These are phyloP conservation scores for Chionomys nivalis DNA, from an alignment of 2,113 vertebrate genomes.

Conservation along the genomic window DNA sequence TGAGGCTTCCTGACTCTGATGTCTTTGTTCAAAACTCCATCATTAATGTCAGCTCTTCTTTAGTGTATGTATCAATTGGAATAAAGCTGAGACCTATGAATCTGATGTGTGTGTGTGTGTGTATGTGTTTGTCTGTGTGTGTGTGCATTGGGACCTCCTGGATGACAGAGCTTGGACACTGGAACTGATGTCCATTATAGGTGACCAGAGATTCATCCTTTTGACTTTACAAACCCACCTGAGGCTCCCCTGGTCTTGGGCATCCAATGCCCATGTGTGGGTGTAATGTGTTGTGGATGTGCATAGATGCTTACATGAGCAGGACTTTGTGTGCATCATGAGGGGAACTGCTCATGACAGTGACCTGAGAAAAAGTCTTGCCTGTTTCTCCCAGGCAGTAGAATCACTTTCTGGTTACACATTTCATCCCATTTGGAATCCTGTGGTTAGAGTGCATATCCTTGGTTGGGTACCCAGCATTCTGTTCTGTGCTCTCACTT, in stretches of 20 bases:
- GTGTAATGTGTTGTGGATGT: background rate
- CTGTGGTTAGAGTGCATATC: background rate
- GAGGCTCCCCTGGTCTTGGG: background rate
- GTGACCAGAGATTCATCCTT: background rate
- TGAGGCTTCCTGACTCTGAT: background rate
- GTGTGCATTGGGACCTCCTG: background rate
- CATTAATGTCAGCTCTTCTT: background rate
- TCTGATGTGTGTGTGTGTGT: no score
- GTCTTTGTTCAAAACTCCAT: background rate
- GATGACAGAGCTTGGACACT: background rate
- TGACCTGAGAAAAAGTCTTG: background rate
- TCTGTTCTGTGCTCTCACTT: background rate
- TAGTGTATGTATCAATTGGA: background rate
- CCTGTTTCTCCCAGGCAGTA: background rate
- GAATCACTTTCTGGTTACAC: background rate
- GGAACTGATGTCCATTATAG: background rate
- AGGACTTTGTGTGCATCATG: background rate
- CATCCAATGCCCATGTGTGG: background rate
- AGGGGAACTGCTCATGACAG: no score
- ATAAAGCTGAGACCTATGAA: background rate
- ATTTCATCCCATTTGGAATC: background rate
- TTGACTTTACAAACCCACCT: background rate
- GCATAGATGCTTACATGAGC: background rate
- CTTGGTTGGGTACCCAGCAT: background rate
- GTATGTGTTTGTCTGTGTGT: background rate